These are phyloP conservation scores for Leptestheria dahalacensis DNA, from an alignment of 1,140 invertebrate species.

Conservation along the genomic window DNA sequence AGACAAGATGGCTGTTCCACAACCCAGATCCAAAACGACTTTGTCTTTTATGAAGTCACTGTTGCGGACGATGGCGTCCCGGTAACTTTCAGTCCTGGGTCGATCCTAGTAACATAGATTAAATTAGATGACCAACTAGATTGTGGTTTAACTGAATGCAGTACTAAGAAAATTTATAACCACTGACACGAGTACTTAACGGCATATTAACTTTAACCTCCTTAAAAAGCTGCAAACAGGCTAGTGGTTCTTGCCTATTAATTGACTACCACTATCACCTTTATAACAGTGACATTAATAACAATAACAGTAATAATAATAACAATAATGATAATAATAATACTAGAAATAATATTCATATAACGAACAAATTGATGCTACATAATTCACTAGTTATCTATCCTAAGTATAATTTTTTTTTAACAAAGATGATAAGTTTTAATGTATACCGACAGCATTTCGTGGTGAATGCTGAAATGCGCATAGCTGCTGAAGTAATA, in stretches of 20 bases:
- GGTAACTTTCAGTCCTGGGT: conserved; percentile 81
- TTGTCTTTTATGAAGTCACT: conserved; percentile 49
- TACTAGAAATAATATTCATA: conserved; percentile 12
- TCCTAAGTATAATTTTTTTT: too few species aligned
- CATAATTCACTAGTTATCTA: too few species aligned
- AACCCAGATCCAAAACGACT: conserved; percentile 86
- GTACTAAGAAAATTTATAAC: too few species aligned
- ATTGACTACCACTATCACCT: too few species aligned
- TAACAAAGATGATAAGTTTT: too few species aligned
- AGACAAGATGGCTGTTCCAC: conserved; percentile 86
- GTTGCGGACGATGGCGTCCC: conserved; percentile 82
- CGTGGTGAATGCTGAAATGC: conserved; percentile 95
- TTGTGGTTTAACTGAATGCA: too few species aligned
- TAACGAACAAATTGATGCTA: too few species aligned
- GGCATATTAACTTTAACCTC: conserved; percentile 28
- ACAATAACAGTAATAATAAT: conserved; percentile 7
- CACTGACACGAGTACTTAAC: conserved; percentile 27
- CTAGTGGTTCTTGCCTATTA: too few species aligned
- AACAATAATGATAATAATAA: too few species aligned
- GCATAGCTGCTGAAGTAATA: conserved; percentile 91
- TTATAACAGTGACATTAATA: neutral
- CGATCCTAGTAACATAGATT: conserved; percentile 44
- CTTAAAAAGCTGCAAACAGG: too few species aligned
- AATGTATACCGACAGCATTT: conserved; percentile 63
- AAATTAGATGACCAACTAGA: neutral